phyloP scores from a whole-genome alignment of 2,797 vertebrate species.

The Hypotaenidia philippensis region DNA sequence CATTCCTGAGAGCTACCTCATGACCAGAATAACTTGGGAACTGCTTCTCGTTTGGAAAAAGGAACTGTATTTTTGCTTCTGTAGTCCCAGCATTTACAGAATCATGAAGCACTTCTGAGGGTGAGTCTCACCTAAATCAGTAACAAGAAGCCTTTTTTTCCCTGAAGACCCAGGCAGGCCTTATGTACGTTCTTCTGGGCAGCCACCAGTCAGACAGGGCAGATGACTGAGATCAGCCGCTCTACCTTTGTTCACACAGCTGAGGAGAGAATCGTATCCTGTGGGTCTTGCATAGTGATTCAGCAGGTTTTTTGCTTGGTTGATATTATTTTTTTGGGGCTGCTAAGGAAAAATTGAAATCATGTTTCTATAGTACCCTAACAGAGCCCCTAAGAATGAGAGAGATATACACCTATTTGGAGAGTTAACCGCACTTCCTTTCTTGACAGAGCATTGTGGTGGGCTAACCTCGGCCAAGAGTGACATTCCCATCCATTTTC shows the following conservation, averaged over 20 bases:
- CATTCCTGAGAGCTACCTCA: background rate
- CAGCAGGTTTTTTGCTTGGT: background rate
- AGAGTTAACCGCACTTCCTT: background rate
- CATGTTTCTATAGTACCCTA: background rate
- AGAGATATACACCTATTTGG: background rate
- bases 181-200: background rate
- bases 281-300: background rate
- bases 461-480: background rate
- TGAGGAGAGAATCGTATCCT: background rate
- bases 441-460: background rate
- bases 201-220: background rate
- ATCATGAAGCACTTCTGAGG: background rate
- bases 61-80: accelerated
- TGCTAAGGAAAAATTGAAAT: background rate
- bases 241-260: background rate
- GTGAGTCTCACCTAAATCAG: background rate
- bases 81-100: background rate
- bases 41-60: background rate
- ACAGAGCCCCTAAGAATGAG: background rate
- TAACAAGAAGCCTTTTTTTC: background rate
- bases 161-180: background rate
- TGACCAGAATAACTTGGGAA: background rate
- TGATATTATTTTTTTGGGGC: background rate
- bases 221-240: background rate
- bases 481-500: background rate